These are phyloP conservation scores for Metaphire vulgaris DNA, from an alignment of 1,140 invertebrate species.

Conservation along the genomic window DNA sequence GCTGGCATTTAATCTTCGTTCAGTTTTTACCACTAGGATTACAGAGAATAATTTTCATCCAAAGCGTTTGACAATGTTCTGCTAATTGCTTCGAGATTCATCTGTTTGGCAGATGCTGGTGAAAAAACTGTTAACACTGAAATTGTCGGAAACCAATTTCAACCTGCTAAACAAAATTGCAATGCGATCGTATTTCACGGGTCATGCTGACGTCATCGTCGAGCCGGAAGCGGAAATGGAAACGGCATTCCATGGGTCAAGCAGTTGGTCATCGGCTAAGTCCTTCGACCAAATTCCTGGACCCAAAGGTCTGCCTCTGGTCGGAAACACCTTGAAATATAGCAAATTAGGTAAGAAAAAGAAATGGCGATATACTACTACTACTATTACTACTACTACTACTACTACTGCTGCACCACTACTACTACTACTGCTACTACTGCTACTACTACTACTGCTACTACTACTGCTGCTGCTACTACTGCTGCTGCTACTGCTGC, in stretches of 20 bases:
- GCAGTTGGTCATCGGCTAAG: not conserved
- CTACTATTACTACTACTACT: not conserved
- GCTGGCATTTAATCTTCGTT: too few species aligned
- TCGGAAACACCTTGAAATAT: conserved; percentile 24
- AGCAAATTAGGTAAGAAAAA: conserved; percentile 19
- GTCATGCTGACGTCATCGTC: not conserved
- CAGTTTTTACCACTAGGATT: too few species aligned
- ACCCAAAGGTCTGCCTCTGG: conserved; percentile 14
- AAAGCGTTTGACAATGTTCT: too few species aligned
- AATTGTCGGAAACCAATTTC: not conserved
- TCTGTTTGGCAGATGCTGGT: not conserved
- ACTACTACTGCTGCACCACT: too few species aligned
- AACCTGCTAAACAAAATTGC: not conserved
- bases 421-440: not conserved
- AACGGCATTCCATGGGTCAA: not conserved
- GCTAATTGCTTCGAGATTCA: not conserved
- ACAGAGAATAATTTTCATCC: too few species aligned
- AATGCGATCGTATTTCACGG: not conserved
- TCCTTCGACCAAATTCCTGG: conserved; percentile 19
- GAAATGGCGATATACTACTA: not conserved
- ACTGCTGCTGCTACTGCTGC: not conserved
- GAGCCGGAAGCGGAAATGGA: not conserved
- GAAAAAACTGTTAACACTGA: not conserved
- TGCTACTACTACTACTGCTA: not conserved
- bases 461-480: not conserved